phyloP scores from a whole-genome alignment of 2,113 vertebrate genomes.

The Meriones unguiculatus region DNA sequence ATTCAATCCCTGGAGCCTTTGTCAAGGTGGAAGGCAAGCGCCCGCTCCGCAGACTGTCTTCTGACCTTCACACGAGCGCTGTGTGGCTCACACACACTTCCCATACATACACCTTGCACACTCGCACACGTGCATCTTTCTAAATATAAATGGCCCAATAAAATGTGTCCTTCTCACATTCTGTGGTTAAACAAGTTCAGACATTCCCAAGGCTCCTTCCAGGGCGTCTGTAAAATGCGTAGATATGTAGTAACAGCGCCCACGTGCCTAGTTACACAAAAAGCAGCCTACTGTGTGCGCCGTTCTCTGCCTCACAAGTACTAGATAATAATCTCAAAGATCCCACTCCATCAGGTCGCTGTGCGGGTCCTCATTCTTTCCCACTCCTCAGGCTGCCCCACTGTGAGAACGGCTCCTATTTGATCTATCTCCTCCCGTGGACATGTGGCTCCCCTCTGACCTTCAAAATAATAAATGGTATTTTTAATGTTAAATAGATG shows the following conservation, averaged over 20 bases:
- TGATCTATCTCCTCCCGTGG: background rate
- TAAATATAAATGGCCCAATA: background rate
- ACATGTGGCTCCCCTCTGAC: background rate
- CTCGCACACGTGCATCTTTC: background rate
- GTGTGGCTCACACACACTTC: background rate
- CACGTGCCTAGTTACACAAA: background rate
- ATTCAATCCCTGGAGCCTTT: no score
- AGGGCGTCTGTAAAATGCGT: background rate
- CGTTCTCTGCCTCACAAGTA: background rate
- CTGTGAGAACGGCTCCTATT: rapidly evolving
- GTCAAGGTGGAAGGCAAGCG: background rate
- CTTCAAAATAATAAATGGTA: background rate
- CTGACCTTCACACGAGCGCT: background rate
- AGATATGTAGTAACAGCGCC: background rate
- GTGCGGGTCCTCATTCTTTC: background rate
- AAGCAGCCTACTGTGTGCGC: background rate
- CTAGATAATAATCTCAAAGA: background rate
- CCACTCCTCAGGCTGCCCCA: rapidly evolving
- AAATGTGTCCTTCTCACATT: background rate
- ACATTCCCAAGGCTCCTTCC: background rate
- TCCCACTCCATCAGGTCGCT: background rate
- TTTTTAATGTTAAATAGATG: background rate
- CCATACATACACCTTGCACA: background rate
- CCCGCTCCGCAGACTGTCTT: background rate
- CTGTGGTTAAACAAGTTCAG: background rate